phyloP scores from a whole-genome alignment of 2,888 invertebrate genomes.

The Cantharis rufa region DNA sequence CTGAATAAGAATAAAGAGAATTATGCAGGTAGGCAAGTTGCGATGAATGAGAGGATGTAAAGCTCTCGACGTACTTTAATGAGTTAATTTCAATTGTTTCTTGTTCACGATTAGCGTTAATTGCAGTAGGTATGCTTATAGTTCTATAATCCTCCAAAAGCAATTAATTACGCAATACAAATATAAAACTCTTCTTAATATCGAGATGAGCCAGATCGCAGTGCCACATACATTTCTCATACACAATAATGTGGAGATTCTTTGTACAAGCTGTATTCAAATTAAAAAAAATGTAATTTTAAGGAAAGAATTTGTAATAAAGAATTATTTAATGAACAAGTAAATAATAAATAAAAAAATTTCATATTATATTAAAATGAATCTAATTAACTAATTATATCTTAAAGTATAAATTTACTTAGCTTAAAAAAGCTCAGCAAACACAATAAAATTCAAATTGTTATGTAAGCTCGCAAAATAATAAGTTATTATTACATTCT shows the following conservation, averaged over 20 bases:
- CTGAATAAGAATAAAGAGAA: background rate
- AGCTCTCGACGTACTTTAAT: background rate
- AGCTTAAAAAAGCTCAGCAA: background rate
- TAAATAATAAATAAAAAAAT: too few relatives aligned
- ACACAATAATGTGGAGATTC: too few relatives aligned
- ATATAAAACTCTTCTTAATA: background rate
- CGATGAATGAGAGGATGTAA: background rate
- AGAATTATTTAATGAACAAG: too few relatives aligned
- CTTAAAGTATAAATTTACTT: too few relatives aligned
- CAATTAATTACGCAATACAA: background rate
- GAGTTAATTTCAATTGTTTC: background rate
- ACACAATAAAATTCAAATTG: background rate
- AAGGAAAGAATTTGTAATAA: too few relatives aligned
- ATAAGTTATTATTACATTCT: background rate
- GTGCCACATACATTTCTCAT: background rate
- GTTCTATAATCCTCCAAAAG: background rate
- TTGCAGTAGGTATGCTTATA: background rate
- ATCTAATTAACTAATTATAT: too few relatives aligned
- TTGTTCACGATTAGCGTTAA: background rate
- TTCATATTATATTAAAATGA: too few relatives aligned
- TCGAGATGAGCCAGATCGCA: background rate
- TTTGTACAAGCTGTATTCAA: too few relatives aligned
- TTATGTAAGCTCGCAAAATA: background rate
- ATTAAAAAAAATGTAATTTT: too few relatives aligned
- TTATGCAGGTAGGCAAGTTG: background rate